These are phyloP conservation scores for Peromyscus polionotus DNA, from an alignment of 2,113 vertebrate species.

Conservation along the genomic window DNA sequence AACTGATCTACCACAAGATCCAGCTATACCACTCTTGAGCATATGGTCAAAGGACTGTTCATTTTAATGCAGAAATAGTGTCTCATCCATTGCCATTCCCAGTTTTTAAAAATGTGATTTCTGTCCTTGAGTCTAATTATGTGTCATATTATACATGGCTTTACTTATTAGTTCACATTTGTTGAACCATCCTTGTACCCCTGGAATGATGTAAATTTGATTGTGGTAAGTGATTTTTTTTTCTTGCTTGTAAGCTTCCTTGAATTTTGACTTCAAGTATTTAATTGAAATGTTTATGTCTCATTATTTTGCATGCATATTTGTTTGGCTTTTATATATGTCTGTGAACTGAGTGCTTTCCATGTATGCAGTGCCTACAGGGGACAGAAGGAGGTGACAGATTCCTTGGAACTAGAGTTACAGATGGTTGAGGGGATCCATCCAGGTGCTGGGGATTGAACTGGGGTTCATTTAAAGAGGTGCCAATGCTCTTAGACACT, in stretches of 20 bases:
- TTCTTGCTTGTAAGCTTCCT: background rate
- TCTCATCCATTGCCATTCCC: background rate
- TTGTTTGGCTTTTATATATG: background rate
- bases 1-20: background rate
- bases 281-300: background rate
- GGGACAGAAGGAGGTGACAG: background rate
- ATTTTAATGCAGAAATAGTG: background rate
- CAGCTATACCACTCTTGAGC: background rate
- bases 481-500: too few species aligned
- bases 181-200: background rate
- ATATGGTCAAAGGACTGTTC: slow-evolving; percentile 23
- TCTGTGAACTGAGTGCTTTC: background rate
- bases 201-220: background rate
- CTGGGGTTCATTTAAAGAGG: too few species aligned
- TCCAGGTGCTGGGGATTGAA: background rate
- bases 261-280: background rate
- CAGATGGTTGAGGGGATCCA: background rate
- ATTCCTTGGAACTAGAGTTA: background rate
- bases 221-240: background rate
- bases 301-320: background rate
- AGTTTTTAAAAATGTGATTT: background rate
- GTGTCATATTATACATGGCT: background rate
- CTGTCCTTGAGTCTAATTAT: background rate
- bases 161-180: background rate
- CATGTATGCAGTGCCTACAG: background rate